Conservation (phyloP, 2,113 vertebrate genomes). For the Hippocampus barbouri region DNA sequence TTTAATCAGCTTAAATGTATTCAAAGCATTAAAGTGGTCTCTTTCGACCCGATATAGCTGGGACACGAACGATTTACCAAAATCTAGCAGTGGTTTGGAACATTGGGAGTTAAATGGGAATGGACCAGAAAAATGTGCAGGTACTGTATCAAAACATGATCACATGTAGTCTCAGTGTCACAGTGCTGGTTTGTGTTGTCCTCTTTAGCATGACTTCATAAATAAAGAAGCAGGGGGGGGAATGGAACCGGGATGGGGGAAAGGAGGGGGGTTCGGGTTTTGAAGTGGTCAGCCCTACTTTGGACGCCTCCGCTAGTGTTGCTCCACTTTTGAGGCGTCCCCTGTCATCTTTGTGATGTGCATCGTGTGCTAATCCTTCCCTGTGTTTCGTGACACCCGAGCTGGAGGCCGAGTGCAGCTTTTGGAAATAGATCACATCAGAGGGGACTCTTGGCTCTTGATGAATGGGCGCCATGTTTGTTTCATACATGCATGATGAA, state of each 20-base stretch:
- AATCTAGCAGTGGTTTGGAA: too few relatives aligned
- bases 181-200: slow-evolving; percentile 28
- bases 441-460: slow-evolving; percentile 60
- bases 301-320: slow-evolving; percentile 51
- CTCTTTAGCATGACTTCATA: slow-evolving; percentile 67
- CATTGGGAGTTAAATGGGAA: not conserved
- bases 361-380: slow-evolving; percentile 48
- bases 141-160: not conserved
- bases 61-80: too few relatives aligned
- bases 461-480: slow-evolving; percentile 54
- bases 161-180: slow-evolving; percentile 8
- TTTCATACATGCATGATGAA: slow-evolving; percentile 68
- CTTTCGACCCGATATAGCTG: not conserved
- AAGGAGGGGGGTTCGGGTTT: slow-evolving; percentile 25
- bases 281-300: slow-evolving; percentile 70
- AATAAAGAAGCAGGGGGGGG: slow-evolving; percentile 42
- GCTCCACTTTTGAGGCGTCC: slow-evolving; percentile 74
- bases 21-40: too few relatives aligned
- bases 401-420: slow-evolving; percentile 48
- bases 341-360: slow-evolving; percentile 60
- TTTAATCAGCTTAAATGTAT: too few relatives aligned
- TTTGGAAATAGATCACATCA: slow-evolving; percentile 72
- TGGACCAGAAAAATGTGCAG: not conserved
- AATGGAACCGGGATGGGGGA: not conserved
- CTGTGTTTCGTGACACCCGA: slow-evolving; percentile 48